Base-by-base conservation (phyloP, 2,113 vertebrate species). In the Ciconia stormi region DNA sequence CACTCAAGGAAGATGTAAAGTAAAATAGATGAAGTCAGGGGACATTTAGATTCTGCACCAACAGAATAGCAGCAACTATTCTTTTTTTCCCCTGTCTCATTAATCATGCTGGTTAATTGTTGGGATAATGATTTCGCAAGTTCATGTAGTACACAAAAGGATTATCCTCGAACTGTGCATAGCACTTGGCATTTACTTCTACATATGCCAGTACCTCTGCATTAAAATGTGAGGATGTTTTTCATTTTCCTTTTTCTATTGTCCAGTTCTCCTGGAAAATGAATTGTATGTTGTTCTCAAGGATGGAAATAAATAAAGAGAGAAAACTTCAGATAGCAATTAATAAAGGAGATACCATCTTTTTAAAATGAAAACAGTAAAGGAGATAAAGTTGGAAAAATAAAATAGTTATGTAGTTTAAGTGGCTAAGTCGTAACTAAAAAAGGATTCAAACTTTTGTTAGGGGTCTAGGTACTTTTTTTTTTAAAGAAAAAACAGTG, bases 91-190 rank as follows among this genome's bases (percentile, higher is more conserved):
- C 16, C 36, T 3, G 32, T 30, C 91, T 94, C 93, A 94, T 97
- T 97, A 94, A 91, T 97, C 87, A 77, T 73, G 73, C 81, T 94
- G 29, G 78, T 85, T 97, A 95, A 96, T 97, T 95, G 87, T 72
- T 82, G 89, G 74, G 87, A 87, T 95, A 96, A 95, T 91, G 93
- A 94, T 94, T 97, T 94, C 91, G 73, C 78, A 95, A 91, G 86
- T 95, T 92, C 74, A 55, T 56, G 78, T 82, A 77, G 66, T 73
- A 93, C 87, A 97, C 91, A 95, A 95, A 97, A 95, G 78, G 82
- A 94, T 96, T 97, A 82, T 95, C 84, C 82, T 87, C 8, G 0
- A 78, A 91, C 38, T 82, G 49, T 18, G 20, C 20, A 17, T 17
- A 46, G n/a, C 0, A 36, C 53, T 70, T 82, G 89, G 86, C 78